These are phyloP conservation scores for Aplocera efformata DNA, from an alignment of 2,888 invertebrate species.

Conservation along the genomic window DNA sequence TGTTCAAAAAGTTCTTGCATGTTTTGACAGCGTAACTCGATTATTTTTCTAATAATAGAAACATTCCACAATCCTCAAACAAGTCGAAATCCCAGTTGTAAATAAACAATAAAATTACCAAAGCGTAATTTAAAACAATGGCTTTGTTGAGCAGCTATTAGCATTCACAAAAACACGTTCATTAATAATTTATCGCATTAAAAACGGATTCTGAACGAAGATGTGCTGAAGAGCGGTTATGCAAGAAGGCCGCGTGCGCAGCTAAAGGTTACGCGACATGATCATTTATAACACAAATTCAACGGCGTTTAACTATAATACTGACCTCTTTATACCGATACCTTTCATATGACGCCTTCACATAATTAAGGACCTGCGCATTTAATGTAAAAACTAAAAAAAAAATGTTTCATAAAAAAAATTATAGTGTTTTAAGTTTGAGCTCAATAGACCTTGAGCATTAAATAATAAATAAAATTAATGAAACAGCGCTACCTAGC, in stretches of 20 bases:
- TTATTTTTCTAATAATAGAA: too few species aligned
- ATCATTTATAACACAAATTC: constrained; percentile 6
- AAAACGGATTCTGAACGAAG: constrained; percentile 14
- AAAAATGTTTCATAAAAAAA: constrained; percentile 11
- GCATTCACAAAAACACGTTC: constrained; percentile 11
- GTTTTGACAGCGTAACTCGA: too few species aligned
- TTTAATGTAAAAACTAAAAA: too few species aligned
- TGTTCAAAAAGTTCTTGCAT: too few species aligned
- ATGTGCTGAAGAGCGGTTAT: constrained; percentile 32
- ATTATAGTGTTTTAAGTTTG: too few species aligned
- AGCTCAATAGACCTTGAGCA: too few species aligned
- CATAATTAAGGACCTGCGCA: too few species aligned
- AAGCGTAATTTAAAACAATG: constrained; percentile 5
- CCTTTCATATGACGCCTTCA: too few species aligned
- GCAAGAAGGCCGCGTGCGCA: constrained; percentile 29
- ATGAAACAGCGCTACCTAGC: too few species aligned
- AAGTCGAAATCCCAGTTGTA: neutral
- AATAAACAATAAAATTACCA: neutral
- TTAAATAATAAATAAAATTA: too few species aligned
- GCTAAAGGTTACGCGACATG: constrained; percentile 31
- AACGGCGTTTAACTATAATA: constrained; percentile 21
- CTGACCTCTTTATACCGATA: constrained; percentile 9
- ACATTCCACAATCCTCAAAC: neutral
- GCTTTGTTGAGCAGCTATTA: constrained; percentile 13
- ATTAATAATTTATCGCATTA: constrained; percentile 12